These are phyloP conservation scores for Lepidocyrtoides sp. DNA, from an alignment of 2,888 invertebrate genomes.

Conservation along the genomic window DNA sequence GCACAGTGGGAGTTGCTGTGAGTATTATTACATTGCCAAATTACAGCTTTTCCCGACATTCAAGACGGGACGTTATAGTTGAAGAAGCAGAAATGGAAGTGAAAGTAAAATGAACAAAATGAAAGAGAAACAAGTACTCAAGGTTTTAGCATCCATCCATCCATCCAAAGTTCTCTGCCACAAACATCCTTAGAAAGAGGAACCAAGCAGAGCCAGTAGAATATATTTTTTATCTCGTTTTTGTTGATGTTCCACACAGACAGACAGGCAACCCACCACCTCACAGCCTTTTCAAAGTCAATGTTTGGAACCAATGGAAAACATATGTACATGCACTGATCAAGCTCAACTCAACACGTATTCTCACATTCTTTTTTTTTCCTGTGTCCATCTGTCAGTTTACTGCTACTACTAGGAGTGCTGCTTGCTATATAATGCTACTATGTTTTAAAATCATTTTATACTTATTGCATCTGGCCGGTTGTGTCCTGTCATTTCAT, in stretches of 20 bases:
- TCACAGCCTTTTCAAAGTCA: conserved; percentile 52
- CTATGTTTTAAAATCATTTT: not conserved
- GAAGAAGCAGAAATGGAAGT: conserved; percentile 14
- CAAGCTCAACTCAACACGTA: conserved; percentile 10
- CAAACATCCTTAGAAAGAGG: not conserved
- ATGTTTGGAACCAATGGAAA: conserved; percentile 70
- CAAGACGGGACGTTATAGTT: not conserved
- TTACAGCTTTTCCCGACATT: not conserved
- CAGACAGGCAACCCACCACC: not conserved
- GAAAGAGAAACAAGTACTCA: not conserved
- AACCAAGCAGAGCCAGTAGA: conserved; percentile 7
- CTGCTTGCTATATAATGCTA: no score
- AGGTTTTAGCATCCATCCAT: conserved; percentile 28
- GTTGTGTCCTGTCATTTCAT: not conserved
- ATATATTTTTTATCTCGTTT: not conserved
- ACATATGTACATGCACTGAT: conserved; percentile 71
- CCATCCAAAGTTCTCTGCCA: not conserved
- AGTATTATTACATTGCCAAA: conserved; percentile 37
- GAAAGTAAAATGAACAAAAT: conserved; percentile 24
- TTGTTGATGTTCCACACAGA: no score
- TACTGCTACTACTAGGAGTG: conserved; percentile 13
- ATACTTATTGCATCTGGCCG: not conserved
- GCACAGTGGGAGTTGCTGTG: not conserved
- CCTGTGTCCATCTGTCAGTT: conserved; percentile 66
- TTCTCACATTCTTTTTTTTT: conserved; percentile 3